These are phyloP conservation scores for Burhinus oedicnemus DNA, from an alignment of 2,113 vertebrate species.

Conservation along the genomic window DNA sequence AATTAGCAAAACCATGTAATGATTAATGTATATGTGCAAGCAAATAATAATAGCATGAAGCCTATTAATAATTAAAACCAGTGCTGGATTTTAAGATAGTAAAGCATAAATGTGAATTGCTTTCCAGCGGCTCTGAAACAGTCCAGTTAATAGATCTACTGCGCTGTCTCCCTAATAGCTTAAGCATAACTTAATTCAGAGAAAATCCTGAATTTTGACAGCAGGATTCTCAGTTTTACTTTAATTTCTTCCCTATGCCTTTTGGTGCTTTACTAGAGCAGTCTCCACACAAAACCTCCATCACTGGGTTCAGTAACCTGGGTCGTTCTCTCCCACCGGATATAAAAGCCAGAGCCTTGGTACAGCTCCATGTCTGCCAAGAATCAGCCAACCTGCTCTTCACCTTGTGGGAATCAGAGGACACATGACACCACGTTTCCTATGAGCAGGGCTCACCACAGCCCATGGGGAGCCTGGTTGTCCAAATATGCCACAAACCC, in stretches of 20 bases:
- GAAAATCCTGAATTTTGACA: not conserved
- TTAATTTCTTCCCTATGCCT: not conserved
- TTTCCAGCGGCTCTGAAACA: not conserved
- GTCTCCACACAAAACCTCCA: not conserved
- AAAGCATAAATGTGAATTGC: conserved; percentile 30
- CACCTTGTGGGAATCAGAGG: accelerated
- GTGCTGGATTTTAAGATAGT: not conserved
- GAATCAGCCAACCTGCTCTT: accelerated
- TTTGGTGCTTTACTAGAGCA: not conserved
- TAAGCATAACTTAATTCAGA: conserved; percentile 7
- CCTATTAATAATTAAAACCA: conserved; percentile 49
- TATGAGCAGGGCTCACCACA: not conserved
- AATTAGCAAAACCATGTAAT: conserved; percentile 16
- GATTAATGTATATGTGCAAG: conserved; percentile 44
- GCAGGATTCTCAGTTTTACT: not conserved
- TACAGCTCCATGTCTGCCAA: not conserved
- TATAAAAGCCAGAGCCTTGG: not conserved
- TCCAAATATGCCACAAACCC: not conserved
- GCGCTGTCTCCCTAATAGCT: not conserved
- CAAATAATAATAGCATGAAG: conserved; percentile 14
- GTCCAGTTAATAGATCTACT: not conserved
- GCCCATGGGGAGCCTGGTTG: not conserved
- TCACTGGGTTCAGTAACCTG: not conserved
- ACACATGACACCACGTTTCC: not conserved
- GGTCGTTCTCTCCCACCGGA: not conserved